Base-by-base conservation (phyloP, 2,113 vertebrate genomes). In the Ursus arctos region DNA sequence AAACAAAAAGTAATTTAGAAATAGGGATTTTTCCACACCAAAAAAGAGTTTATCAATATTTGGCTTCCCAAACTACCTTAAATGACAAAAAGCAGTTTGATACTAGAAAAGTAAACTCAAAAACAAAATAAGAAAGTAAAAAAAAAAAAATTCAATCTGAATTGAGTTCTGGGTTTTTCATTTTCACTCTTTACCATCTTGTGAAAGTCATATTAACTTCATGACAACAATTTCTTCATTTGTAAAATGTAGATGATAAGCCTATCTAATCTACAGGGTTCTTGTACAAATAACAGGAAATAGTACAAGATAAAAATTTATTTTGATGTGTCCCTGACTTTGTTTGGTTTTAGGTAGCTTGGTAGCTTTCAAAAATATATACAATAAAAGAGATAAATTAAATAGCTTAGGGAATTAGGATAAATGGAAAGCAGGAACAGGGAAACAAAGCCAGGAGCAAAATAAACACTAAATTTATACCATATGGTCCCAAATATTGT, bases 261-360 rank as follows among this genome's bases (percentile, higher is more conserved):
- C 2, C 36, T 91, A 6, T 19, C 22, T 86, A 57, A 63, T n/a
- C 19, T 19, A 6, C 2, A 53, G 15, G 18, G 18, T 40, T 49
- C 21, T 63, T 59, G 2, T 18, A 21, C 51, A 88, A 72, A 94
- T 14, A 10, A 21, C 7, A 84, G 15, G 51, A 53, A 55, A 59
- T 7, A 61, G 2, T 7, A 18, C 15, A 61, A 84, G 18, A 7
- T 7, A 61, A 81, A 83, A 43, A 22, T 63, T 40, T 81, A 55
- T 88, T 93, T 92, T 74, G 33, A 59, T 71, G 9, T 91, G 67
- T 88, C 4, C 10, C 63, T 90, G 28, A 83, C 36, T 14, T 82
- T 91, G 47, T 67, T 94, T 92, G 49, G 6, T 49, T 93, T 84
- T 77, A 86, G 19, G 90, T 85, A 82, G 51, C 3, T 71, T 94